Evolutionary conservation across 1,140 invertebrate genomes (phyloP).

Genomic region (Lordiphosa collinella): DNA sequence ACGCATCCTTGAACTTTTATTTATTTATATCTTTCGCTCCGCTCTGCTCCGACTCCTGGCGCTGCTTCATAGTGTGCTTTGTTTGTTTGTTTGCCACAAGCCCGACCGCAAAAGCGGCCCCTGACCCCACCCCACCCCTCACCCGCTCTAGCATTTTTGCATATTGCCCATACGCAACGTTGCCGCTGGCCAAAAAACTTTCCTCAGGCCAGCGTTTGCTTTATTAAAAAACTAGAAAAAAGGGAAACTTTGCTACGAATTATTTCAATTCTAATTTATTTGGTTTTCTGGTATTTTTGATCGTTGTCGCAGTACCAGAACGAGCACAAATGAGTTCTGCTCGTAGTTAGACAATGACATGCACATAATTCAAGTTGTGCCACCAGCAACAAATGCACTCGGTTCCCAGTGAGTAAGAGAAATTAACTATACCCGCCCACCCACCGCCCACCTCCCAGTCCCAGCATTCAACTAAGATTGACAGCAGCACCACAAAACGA

Average conservation of each 20-base stretch:
- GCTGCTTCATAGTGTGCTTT: slow-evolving; percentile 65
- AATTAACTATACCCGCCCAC: slow-evolving; percentile 59
- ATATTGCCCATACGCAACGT: slow-evolving; percentile 73
- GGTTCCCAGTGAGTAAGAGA: slow-evolving; percentile 58
- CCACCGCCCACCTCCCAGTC: background rate
- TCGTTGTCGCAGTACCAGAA: slow-evolving; percentile 61
- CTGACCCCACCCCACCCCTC: background rate
- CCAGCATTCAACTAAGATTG: background rate
- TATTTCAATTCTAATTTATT: slow-evolving; percentile 78
- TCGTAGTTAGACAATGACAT: slow-evolving; percentile 71
- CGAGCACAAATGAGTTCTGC: slow-evolving; percentile 51
- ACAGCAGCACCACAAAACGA: slow-evolving; percentile 28
- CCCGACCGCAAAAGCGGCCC: slow-evolving; percentile 66
- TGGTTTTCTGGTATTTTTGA: slow-evolving; percentile 65
- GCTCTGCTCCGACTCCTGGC: slow-evolving; percentile 23
- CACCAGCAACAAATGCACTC: slow-evolving; percentile 64
- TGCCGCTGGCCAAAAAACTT: slow-evolving; percentile 64
- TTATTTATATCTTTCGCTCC: slow-evolving; percentile 65
- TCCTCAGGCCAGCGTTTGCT: slow-evolving; percentile 63
- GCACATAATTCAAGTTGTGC: slow-evolving; percentile 72
- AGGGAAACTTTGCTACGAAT: slow-evolving; percentile 62
- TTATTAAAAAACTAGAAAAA: slow-evolving; percentile 75
- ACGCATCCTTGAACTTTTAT: slow-evolving; percentile 77
- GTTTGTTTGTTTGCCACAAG: slow-evolving; percentile 69
- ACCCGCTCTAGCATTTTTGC: slow-evolving; percentile 65